phyloP scores from a whole-genome alignment of 2,888 invertebrate species.

The Trachelus stipa region DNA sequence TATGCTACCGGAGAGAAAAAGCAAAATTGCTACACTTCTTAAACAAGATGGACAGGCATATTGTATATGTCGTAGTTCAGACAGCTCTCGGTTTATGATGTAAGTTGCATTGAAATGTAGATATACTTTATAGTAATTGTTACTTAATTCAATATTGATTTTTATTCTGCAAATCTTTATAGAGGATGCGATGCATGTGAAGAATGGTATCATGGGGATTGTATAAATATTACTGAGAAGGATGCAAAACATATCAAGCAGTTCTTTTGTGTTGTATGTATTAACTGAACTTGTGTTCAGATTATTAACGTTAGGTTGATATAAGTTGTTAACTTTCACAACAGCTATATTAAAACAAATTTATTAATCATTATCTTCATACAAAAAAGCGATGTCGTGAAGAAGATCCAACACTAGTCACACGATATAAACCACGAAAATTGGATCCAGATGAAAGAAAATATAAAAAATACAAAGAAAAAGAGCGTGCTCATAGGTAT shows the following conservation, averaged over 20 bases:
- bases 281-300: neutral
- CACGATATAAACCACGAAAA: conserved; percentile 60
- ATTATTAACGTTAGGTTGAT: neutral
- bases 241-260: conserved; percentile 94
- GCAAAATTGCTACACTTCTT: conserved; percentile 87
- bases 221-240: conserved; percentile 93
- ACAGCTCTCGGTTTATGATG: conserved; percentile 97
- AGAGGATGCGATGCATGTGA: conserved; percentile 97
- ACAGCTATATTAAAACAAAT: conserved; percentile 1
- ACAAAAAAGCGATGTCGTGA: conserved; percentile 75
- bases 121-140: neutral
- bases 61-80: conserved; percentile 94
- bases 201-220: conserved; percentile 99
- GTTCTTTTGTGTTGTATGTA: conserved; percentile 83
- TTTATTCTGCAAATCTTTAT: conserved; percentile 38
- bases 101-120: conserved; percentile 65
- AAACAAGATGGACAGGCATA: conserved; percentile 94
- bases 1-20: conserved; percentile 88
- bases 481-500: conserved; percentile 57
- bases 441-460: conserved; percentile 58
- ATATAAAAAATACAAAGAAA: conserved; percentile 60
- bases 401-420: conserved; percentile 80
- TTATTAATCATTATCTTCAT: conserved; percentile 9
- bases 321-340: neutral
- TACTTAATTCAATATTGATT: conserved; percentile 6